Evolutionary conservation across 2,113 vertebrate species (phyloP).

Genomic region (Mohoua ochrocephala): DNA sequence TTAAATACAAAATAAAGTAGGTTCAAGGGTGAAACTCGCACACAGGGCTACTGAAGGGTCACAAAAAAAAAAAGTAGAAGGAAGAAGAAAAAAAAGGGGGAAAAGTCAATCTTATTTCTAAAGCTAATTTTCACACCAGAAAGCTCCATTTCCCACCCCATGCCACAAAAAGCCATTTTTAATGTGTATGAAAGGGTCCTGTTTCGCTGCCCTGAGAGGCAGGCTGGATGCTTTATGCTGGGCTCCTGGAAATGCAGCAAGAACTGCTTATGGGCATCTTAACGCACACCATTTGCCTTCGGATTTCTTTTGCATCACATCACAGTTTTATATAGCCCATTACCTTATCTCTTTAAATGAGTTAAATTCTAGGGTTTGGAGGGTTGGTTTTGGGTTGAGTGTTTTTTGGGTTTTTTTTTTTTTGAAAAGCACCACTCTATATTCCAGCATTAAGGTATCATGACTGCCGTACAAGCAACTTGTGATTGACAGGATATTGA

Average conservation of each 20-base stretch:
- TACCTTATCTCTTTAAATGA: background rate
- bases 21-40: background rate
- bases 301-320: background rate
- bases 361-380: background rate
- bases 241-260: background rate
- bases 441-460: background rate
- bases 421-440: background rate
- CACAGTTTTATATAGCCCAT: background rate
- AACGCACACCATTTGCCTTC: background rate
- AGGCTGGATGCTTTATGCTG: background rate
- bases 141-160: background rate
- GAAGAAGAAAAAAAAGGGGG: accelerated
- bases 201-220: background rate
- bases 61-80: background rate
- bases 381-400: background rate
- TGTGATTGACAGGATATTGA: background rate
- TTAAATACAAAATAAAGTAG: background rate
- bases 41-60: background rate
- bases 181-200: background rate
- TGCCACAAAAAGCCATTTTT: background rate
- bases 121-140: background rate
- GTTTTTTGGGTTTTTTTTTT: background rate
- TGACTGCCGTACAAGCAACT: background rate
- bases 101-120: background rate
- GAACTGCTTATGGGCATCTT: background rate